A percentile compares a stretch with the other conserved stretches of the same genome.
phyloP scores from a whole-genome alignment of 1,140 invertebrate genomes.

The Araneus ventricosus region DNA sequence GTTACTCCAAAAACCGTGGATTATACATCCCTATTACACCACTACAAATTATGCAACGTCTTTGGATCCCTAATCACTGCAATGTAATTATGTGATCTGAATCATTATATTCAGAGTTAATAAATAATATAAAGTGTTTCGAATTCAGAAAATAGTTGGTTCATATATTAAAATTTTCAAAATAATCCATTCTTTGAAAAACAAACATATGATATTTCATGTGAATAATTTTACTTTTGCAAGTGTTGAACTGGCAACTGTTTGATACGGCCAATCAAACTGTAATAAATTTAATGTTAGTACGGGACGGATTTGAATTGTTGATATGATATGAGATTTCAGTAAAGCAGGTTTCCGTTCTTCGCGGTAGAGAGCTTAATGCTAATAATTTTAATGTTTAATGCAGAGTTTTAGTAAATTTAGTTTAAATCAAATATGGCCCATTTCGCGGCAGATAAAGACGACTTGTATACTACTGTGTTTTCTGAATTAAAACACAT shows the following conservation, averaged over 20 bases:
- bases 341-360: background rate
- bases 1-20: too few species aligned
- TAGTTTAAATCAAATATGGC: conserved; percentile 17
- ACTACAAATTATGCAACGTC: too few species aligned
- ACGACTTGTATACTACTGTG: conserved; percentile 39
- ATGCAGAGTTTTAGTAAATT: background rate
- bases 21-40: too few species aligned
- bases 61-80: too few species aligned
- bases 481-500: conserved; percentile 59
- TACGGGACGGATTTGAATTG: background rate
- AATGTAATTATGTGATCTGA: too few species aligned
- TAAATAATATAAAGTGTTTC: too few species aligned
- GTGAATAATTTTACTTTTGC: background rate
- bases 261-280: background rate
- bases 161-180: too few species aligned
- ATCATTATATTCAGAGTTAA: too few species aligned
- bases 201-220: background rate
- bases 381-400: background rate
- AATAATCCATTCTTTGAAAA: background rate
- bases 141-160: too few species aligned
- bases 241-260: background rate
- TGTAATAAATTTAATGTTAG: background rate
- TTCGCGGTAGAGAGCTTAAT: background rate
- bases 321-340: background rate
- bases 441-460: conserved; percentile 16